Base-by-base conservation (phyloP, 2,113 vertebrate species). In the Melanocharis versteri region DNA sequence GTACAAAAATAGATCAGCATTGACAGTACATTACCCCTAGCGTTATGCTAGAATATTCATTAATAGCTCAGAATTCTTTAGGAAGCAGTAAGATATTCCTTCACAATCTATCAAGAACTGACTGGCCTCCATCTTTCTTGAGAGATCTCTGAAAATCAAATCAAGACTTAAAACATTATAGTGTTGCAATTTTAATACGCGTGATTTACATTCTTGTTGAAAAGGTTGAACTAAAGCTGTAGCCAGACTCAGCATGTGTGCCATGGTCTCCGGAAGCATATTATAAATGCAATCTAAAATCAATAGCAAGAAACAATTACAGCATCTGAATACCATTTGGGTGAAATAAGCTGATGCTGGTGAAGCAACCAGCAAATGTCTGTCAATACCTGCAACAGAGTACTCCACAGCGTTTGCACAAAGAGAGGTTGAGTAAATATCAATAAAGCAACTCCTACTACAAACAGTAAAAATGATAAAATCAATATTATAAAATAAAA, bases 401-500 rank as follows among this genome's bases (percentile, higher is more conserved):
- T 95, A 90, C 95, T 97, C 96, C 92, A 93, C 86, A 88, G 97
- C 15, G 2, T 53, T 86, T 90, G 95, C 97, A 98, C 98, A 97
- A 97, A 97, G 96, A 97, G 96, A 89, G 86, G 96, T 94, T 98
- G 98, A 97, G 97, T 96, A 97, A 97, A 97, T 96, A 97, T 97
- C 98, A 96, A 98, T 97, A 97, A 35, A 92, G 96, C 92, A 97
- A 97, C 98, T 97, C 93, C 91, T 76, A 95, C 22, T 93, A 97
- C 97, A 97, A 98, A 98, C 97, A 97, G 96, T 95, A 96, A 98
- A 97, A 97, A 98, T 98, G 95, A 97, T 98, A 97, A 98, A 98
- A 98, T 98, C 98, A 96, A 98, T 98, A 98, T 94, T 88, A 91
- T 98, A 97, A 98, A 98, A 97, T 96, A 98, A 98, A 97, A 97